phyloP scores from a whole-genome alignment of 2,113 vertebrate genomes.

The Alaudala cheleensis region DNA sequence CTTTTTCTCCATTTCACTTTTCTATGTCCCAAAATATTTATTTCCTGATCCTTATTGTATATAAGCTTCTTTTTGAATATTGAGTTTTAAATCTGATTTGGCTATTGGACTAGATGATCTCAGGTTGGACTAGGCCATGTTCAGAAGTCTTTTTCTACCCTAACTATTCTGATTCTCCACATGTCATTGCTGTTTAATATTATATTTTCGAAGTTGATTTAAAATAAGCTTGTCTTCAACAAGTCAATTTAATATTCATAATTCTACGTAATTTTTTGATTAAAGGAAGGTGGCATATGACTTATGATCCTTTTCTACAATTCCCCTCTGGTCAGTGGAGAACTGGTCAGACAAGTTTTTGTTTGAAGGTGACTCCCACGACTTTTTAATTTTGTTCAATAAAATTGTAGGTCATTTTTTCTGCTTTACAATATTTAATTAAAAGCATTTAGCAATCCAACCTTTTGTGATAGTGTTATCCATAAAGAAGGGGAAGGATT shows the following conservation, averaged over 20 bases:
- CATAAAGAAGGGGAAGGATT: neutral
- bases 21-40: neutral
- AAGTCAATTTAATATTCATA: neutral
- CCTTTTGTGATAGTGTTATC: neutral
- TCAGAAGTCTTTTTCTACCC: neutral
- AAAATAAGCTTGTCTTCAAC: neutral
- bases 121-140: neutral
- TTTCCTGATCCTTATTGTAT: neutral
- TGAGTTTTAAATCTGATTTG: neutral
- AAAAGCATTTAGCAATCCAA: neutral
- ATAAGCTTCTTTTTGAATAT: neutral
- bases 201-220: neutral
- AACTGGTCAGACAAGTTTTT: neutral
- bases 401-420: neutral
- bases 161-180: neutral
- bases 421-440: slow-evolving; percentile 2
- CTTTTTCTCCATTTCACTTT: neutral
- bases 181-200: neutral
- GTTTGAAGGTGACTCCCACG: neutral
- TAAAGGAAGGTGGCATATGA: neutral
- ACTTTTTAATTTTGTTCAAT: neutral
- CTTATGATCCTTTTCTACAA: neutral
- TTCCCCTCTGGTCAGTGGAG: neutral
- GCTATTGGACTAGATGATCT: neutral
- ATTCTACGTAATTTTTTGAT: neutral